Conservation (phyloP, 2,888 invertebrate genomes). For the Copidosoma aretas region DNA sequence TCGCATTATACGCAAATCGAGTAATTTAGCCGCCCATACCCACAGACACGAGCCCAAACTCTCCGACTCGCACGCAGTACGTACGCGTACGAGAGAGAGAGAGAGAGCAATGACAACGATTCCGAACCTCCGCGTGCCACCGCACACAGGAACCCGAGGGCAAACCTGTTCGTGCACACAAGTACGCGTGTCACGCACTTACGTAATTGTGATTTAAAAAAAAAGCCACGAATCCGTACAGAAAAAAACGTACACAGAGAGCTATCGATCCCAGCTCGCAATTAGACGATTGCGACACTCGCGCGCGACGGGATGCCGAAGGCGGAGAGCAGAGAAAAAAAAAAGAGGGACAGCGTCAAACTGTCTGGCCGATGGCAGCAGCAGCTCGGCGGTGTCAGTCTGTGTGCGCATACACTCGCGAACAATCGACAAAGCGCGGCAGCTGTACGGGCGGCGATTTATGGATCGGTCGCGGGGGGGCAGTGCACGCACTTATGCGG, state of each 20-base stretch:
- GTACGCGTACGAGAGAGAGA: no score
- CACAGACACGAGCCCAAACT: neutral
- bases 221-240: neutral
- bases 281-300: neutral
- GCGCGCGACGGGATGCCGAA: neutral
- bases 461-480: neutral
- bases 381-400: neutral
- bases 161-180: neutral
- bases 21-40: conserved; percentile 22
- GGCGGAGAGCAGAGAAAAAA: neutral
- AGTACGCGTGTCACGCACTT: conserved; percentile 6
- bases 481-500: no score
- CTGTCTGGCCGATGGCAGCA: neutral
- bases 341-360: neutral
- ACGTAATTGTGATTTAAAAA: neutral
- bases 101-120: conserved; percentile 4
- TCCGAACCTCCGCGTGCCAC: neutral
- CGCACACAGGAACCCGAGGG: neutral
- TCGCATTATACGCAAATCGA: conserved; percentile 26
- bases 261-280: neutral
- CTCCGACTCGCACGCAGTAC: neutral
- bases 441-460: neutral
- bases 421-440: neutral
- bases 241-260: neutral
- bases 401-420: neutral